Evolutionary conservation across 2,113 vertebrate genomes (phyloP).

Genomic region (Thamnophis sirtalis): DNA sequence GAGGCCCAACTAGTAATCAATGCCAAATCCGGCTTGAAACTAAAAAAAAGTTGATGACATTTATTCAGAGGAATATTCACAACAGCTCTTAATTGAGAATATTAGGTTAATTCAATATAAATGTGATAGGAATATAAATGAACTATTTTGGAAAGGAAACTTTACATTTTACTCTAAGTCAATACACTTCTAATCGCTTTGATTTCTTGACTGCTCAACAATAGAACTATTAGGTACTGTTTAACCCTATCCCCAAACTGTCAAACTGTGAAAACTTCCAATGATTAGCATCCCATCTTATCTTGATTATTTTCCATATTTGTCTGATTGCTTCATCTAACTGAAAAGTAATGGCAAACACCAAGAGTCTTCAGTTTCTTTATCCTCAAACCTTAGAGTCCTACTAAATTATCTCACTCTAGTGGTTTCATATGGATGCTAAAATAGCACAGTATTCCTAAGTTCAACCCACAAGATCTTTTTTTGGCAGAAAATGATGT

Average conservation of each 20-base stretch:
- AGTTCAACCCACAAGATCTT: not conserved
- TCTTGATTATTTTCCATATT: not conserved
- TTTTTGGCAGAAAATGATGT: not conserved
- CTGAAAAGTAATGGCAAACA: not conserved
- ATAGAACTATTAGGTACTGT: not conserved
- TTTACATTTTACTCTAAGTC: not conserved
- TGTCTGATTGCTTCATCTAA: not conserved
- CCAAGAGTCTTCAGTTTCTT: not conserved
- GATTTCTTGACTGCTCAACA: not conserved
- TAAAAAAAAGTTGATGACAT: not conserved
- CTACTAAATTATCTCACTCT: not conserved
- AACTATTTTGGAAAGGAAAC: not conserved
- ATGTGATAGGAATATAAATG: not conserved
- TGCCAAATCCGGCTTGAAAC: no score
- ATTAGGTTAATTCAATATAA: not conserved
- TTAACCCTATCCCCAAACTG: not conserved
- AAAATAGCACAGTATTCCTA: not conserved
- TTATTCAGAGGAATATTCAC: not conserved
- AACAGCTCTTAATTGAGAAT: not conserved
- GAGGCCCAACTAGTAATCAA: no score
- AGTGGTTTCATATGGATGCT: not conserved
- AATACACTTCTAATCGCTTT: not conserved
- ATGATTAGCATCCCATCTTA: not conserved
- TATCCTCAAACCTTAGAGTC: not conserved
- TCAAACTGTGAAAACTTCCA: not conserved